Evolutionary conservation across 2,888 invertebrate species (phyloP).

Genomic region (Myopa tessellatipennis): DNA sequence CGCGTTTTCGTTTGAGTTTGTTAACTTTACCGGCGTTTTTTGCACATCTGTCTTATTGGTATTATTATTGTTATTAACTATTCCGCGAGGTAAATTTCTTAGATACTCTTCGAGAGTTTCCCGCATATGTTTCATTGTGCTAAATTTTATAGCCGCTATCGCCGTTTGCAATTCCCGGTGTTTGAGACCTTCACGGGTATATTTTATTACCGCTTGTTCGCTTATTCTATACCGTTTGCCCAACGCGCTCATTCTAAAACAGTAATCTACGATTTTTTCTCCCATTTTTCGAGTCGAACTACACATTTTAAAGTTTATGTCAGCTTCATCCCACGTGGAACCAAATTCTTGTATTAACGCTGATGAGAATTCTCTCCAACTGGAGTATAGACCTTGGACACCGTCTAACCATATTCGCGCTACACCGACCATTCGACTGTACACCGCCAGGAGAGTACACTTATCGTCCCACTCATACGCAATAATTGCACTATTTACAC

Average conservation of each 20-base stretch:
- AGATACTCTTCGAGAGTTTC: too few relatives aligned
- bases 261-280: constrained; percentile 37
- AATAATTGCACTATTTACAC: too few relatives aligned
- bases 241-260: constrained; percentile 40
- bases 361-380: constrained; percentile 27
- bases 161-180: constrained; percentile 35
- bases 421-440: too few relatives aligned
- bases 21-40: too few relatives aligned
- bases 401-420: too few relatives aligned
- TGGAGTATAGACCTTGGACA: too few relatives aligned
- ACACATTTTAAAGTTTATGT: constrained; percentile 34
- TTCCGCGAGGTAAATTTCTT: too few relatives aligned
- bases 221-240: constrained; percentile 33
- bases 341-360: constrained; percentile 37
- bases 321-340: constrained; percentile 30
- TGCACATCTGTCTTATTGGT: too few relatives aligned
- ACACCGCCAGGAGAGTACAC: too few relatives aligned
- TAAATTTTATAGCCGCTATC: constrained; percentile 30
- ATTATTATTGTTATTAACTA: too few relatives aligned
- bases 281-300: constrained; percentile 8
- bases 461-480: too few relatives aligned
- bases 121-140: constrained; percentile 33
- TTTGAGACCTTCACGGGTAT: constrained; percentile 36
- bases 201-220: constrained; percentile 37
- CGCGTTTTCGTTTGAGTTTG: neutral